A percentile compares a stretch with the other conserved stretches of the same genome.
Conservation (phyloP, 2,113 vertebrate species). For the Dasypus novemcinctus region DNA sequence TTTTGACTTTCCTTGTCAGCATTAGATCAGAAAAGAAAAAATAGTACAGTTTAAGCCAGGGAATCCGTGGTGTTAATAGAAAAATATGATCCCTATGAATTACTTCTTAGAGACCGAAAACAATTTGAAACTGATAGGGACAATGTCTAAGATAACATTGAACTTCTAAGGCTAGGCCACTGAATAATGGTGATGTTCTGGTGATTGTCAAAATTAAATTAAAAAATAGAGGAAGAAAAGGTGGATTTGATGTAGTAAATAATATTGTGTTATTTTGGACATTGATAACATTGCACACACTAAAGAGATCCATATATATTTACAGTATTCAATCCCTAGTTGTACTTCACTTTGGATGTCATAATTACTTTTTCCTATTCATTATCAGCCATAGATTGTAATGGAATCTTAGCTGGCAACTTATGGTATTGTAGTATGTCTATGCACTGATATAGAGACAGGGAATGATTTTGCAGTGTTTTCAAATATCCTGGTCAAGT, state of each 20-base stretch:
- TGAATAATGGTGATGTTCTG: not conserved
- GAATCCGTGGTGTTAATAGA: not conserved
- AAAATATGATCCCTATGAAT: not conserved
- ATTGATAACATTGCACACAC: not conserved
- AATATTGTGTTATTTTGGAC: not conserved
- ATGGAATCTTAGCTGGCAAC: accelerated
- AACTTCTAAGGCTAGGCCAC: not conserved
- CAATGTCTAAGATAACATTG: not conserved
- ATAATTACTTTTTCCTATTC: not conserved
- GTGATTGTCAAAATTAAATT: not conserved
- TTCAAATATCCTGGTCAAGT: not conserved
- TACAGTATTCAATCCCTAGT: not conserved
- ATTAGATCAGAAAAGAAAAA: not conserved
- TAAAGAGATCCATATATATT: not conserved
- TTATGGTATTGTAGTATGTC: too few species aligned
- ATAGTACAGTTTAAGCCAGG: not conserved
- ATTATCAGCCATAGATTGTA: not conserved
- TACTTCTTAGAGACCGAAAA: not conserved
- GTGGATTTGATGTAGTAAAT: not conserved
- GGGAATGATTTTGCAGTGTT: not conserved
- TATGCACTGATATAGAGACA: not conserved
- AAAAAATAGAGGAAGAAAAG: not conserved
- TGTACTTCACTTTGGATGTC: not conserved
- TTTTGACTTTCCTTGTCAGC: not conserved
- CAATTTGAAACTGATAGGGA: not conserved